A percentile compares a stretch with the other conserved stretches of the same genome.
Evolutionary conservation across 2,888 invertebrate genomes (phyloP).

Genomic region (Mimas tiliae): DNA sequence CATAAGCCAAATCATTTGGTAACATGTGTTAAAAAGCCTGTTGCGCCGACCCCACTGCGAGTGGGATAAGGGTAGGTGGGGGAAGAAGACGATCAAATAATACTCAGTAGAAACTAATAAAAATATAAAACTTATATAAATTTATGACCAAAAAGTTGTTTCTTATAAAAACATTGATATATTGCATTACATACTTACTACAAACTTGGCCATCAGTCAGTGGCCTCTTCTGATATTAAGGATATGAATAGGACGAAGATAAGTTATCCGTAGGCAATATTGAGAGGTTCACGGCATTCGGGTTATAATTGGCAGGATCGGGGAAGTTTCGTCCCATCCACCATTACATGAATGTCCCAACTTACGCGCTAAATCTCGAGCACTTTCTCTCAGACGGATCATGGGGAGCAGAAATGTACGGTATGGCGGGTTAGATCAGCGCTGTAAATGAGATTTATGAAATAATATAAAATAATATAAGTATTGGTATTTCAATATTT

Average conservation of each 20-base stretch:
- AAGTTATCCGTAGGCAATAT: constrained; percentile 1
- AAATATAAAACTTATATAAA: no score
- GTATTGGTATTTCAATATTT: no score
- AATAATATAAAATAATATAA: no score
- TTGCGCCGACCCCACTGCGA: no score
- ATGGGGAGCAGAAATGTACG: background rate
- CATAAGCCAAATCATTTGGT: no score
- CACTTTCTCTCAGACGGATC: constrained; percentile 16
- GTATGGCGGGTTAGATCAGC: constrained; percentile 4
- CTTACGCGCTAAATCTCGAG: constrained; percentile 20
- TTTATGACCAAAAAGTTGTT: no score
- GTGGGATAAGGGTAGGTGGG: no score
- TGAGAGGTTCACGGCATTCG: background rate
- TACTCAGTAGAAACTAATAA: no score
- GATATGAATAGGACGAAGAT: background rate
- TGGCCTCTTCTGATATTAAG: background rate
- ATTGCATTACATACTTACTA: no score
- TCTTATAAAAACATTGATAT: no score
- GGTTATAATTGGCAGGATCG: constrained; percentile 26
- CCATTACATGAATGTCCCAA: constrained; percentile 17
- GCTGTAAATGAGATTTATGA: background rate
- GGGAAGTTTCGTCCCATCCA: constrained; percentile 28
- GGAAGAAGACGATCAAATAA: no score
- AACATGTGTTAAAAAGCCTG: no score
- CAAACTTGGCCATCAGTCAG: background rate